These are phyloP conservation scores for Melanotaenia trifasciata DNA, from an alignment of 2,797 vertebrate species.

Conservation along the genomic window DNA sequence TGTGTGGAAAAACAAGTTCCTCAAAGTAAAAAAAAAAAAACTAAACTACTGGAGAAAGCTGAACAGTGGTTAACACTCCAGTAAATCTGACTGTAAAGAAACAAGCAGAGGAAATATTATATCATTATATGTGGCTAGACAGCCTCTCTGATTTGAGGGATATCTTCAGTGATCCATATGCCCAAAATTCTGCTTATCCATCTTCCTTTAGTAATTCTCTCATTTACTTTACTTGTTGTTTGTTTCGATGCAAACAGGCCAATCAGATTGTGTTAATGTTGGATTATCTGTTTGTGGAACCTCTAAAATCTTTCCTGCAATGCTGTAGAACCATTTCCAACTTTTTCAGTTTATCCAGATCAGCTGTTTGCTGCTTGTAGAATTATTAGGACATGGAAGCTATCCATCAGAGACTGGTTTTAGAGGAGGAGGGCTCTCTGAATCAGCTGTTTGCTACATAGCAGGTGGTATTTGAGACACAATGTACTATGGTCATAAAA, in stretches of 20 bases:
- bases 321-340: too few species aligned
- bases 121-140: conserved; percentile 23
- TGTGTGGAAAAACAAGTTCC: conserved; percentile 9
- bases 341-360: too few species aligned
- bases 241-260: conserved; percentile 22
- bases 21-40: conserved; percentile 39
- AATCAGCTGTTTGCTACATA: too few species aligned
- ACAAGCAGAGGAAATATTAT: conserved; percentile 27
- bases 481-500: too few species aligned
- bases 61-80: conserved; percentile 28
- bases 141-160: conserved; percentile 25
- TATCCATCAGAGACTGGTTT: too few species aligned
- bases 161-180: conserved; percentile 1
- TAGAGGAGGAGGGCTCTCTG: too few species aligned
- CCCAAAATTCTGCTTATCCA: conserved; percentile 14
- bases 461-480: too few species aligned
- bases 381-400: too few species aligned
- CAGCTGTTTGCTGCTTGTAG: too few species aligned
- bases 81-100: conserved; percentile 16
- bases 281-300: conserved; percentile 25
- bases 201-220: conserved; percentile 28
- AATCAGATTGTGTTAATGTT: conserved; percentile 9
- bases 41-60: conserved; percentile 21
- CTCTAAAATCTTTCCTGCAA: background rate
- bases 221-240: conserved; percentile 34